A percentile compares a stretch with the other conserved stretches of the same genome.
These are phyloP conservation scores for Aleiodes alternator DNA, from an alignment of 2,888 invertebrate genomes.

Conservation along the genomic window DNA sequence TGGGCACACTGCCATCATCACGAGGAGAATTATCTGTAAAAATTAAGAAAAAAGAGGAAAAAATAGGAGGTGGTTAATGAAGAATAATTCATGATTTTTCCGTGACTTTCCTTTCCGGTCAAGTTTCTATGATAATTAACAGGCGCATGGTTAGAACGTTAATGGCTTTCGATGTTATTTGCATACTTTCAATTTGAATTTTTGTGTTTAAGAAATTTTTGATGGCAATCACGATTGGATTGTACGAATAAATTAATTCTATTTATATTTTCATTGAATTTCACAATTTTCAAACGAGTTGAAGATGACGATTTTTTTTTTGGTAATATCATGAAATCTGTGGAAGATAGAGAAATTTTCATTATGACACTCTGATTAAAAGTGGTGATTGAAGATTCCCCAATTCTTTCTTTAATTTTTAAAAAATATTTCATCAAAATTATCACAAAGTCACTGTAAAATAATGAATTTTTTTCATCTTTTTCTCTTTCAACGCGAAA, in stretches of 20 bases:
- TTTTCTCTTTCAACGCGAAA: too few relatives aligned
- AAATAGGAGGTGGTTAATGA: background rate
- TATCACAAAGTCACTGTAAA: too few relatives aligned
- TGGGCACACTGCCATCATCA: conserved; percentile 46
- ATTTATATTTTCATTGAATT: background rate
- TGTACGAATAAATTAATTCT: background rate
- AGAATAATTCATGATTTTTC: conserved; percentile 24
- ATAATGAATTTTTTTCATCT: too few relatives aligned
- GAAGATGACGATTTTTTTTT: too few relatives aligned
- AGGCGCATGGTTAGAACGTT: conserved; percentile 44
- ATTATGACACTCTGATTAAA: too few relatives aligned
- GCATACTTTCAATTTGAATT: conserved; percentile 53
- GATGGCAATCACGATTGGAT: background rate
- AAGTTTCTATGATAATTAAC: conserved; percentile 49
- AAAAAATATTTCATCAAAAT: too few relatives aligned
- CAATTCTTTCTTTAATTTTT: too few relatives aligned
- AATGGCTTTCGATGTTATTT: conserved; percentile 48
- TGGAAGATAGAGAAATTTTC: too few relatives aligned
- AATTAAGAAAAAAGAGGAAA: conserved; percentile 24
- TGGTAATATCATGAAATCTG: too few relatives aligned
- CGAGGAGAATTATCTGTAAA: conserved; percentile 45
- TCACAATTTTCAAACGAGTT: too few relatives aligned
- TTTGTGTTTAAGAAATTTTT: background rate
- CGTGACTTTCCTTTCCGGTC: conserved; percentile 31
- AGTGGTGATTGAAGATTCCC: too few relatives aligned